Base-by-base conservation (phyloP, 2,888 invertebrate species). In the Geotrupes spiniger region DNA sequence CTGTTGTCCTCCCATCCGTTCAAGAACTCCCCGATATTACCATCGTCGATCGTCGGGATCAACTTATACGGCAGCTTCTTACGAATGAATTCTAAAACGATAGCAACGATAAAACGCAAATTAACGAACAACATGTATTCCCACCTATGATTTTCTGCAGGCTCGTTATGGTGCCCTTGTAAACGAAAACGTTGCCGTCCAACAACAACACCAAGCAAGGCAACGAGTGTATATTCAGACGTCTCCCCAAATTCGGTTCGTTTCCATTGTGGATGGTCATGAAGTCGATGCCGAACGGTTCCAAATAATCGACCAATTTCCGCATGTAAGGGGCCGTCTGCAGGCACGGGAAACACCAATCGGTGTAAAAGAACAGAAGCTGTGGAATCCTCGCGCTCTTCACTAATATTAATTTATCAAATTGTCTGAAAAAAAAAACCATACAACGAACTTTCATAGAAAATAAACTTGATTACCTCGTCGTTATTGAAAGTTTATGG, bases 341-440 rank as follows among this genome's bases (percentile, higher is more conserved):
- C 54, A 92, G 83, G 70, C 96, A 97, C 39, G 90, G 84, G 71
- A 93, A 91, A 69, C 96, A 97, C 89, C 92, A 94, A 72, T 96
- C 95, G 4, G 91, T 88, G 73, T 94, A 97, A 71, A 93, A 92
- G 59, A 96, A 82, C 39, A 97, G 80, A 47, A 97, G 75, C 49
- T 92, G 87, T 6, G 95, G 93, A 26, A 86, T 86, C 53, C 82
- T 83, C 49, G 80, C 77, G 66, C 92, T 94, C 68, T 90, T 91
- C 52, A 92, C 91, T 43, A 93, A 71, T 56, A 95, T 80, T 50
- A 84, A 84, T 66, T 89, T 91, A 67, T 94, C 92, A 71, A 89
- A 96, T 57, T 91, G 85, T 64, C 92, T 92, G 75, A 0, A 78
- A 75, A 2, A 33, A 12, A n/a, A 33, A 12, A 12, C 10, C 10